Conservation (phyloP, 2,113 vertebrate species). For the Hyaena hyaena region DNA sequence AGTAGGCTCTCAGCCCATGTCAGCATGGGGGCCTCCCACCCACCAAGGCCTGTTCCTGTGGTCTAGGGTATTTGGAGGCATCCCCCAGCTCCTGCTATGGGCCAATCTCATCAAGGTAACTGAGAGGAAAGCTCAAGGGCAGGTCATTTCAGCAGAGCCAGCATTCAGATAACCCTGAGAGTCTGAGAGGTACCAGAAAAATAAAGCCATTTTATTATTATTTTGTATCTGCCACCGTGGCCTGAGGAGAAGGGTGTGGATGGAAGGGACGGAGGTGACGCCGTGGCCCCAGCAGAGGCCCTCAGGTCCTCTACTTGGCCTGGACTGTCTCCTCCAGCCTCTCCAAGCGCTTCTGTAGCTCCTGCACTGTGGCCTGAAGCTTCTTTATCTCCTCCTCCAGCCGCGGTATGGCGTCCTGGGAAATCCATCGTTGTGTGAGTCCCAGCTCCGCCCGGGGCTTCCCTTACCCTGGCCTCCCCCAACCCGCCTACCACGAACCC, state of each 20-base stretch:
- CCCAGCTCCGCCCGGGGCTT: background rate
- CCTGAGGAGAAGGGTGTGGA: background rate
- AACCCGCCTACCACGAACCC: background rate
- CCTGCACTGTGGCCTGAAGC: conserved; percentile 86
- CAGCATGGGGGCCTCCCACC: background rate
- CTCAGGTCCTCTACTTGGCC: conserved; percentile 62
- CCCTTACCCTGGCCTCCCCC: background rate
- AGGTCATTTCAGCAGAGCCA: background rate
- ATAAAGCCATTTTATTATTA: conserved; percentile 81
- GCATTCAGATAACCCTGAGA: background rate
- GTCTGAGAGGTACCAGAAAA: conserved; percentile 77
- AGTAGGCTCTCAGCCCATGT: background rate
- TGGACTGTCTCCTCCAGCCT: conserved; percentile 85
- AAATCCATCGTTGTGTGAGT: background rate
- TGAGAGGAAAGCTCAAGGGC: background rate
- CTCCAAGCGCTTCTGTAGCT: conserved; percentile 87
- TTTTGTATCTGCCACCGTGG: background rate
- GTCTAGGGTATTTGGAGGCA: background rate
- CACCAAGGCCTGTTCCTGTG: background rate
- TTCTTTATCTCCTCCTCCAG: conserved; percentile 89
- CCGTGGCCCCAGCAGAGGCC: background rate
- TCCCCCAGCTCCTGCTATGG: background rate
- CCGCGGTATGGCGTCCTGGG: conserved; percentile 85
- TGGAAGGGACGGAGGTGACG: background rate
- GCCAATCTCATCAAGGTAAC: background rate